Conservation (phyloP, 2,797 vertebrate species). For the Sebastes steindachneri region DNA sequence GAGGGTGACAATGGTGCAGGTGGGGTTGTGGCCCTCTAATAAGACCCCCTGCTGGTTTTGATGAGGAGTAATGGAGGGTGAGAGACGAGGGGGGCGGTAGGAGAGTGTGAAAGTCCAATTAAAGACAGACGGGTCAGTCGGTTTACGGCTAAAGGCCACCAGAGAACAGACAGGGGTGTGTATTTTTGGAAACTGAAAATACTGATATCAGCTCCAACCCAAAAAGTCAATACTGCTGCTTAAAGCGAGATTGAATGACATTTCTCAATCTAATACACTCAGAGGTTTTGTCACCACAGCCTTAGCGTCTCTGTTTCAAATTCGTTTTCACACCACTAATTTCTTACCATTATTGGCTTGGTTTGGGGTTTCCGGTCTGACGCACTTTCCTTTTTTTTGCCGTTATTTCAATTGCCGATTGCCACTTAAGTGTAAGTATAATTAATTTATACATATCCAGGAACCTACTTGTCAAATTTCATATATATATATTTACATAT, state of each 20-base stretch:
- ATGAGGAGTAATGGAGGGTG: slow-evolving; percentile 47
- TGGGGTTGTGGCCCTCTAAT: slow-evolving; percentile 30
- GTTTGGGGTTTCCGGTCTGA: fast-evolving
- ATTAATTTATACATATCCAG: too few species aligned
- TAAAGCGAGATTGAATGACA: not conserved
- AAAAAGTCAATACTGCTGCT: not conserved
- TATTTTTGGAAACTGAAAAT: not conserved
- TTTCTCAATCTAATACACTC: not conserved
- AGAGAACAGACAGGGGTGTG: not conserved
- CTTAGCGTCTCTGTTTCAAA: too few species aligned
- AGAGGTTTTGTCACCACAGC: too few species aligned
- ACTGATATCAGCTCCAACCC: not conserved
- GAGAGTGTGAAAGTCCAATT: not conserved
- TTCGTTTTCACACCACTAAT: too few species aligned
- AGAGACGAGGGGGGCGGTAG: not conserved
- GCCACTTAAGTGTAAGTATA: too few species aligned
- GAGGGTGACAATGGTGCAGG: slow-evolving; percentile 32
- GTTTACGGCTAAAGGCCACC: not conserved
- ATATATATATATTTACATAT: too few species aligned
- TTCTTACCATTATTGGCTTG: too few species aligned
- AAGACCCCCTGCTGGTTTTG: slow-evolving; percentile 40
- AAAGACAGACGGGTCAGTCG: not conserved
- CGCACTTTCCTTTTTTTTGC: too few species aligned
- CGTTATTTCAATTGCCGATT: too few species aligned
- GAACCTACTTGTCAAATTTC: too few species aligned